Evolutionary conservation across 2,113 vertebrate species (phyloP).

Genomic region (Oreochromis aureus): DNA sequence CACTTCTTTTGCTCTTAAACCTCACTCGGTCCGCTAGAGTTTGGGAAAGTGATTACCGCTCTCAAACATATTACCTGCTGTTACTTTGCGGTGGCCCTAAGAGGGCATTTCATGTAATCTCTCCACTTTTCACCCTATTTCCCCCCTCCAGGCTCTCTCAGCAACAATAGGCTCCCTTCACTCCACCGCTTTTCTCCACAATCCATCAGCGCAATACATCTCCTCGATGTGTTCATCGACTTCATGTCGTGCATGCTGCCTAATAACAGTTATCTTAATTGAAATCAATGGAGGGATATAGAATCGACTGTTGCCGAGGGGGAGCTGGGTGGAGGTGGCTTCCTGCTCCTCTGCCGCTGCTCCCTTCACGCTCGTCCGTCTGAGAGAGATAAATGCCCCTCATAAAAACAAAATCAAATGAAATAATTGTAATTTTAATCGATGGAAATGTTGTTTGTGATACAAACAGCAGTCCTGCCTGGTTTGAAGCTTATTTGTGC

Average conservation of each 20-base stretch:
- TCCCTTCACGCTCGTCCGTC: not conserved
- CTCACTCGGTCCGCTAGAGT: not conserved
- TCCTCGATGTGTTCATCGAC: conserved; percentile 14
- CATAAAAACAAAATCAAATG: not conserved
- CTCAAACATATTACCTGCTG: conserved; percentile 19
- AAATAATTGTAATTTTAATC: not conserved
- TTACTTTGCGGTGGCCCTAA: not conserved
- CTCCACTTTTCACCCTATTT: conserved; percentile 2
- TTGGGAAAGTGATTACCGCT: not conserved
- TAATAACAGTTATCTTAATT: conserved; percentile 66
- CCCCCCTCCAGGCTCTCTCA: not conserved
- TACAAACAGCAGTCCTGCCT: not conserved
- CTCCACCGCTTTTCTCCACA: not conserved
- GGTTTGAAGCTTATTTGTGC: not conserved
- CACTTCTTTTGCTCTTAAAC: not conserved
- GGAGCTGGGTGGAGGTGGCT: not conserved
- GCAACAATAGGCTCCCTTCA: not conserved
- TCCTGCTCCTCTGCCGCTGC: not conserved
- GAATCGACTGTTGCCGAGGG: conserved; percentile 14
- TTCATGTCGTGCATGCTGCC: conserved; percentile 5
- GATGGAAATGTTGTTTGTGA: not conserved
- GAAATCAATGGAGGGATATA: conserved; percentile 51
- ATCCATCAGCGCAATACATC: conserved; percentile 12
- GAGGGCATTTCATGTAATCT: conserved; percentile 41
- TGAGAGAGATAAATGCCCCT: not conserved